Evolutionary conservation across 2,888 invertebrate species (phyloP).

Genomic region (Brenthis ino): DNA sequence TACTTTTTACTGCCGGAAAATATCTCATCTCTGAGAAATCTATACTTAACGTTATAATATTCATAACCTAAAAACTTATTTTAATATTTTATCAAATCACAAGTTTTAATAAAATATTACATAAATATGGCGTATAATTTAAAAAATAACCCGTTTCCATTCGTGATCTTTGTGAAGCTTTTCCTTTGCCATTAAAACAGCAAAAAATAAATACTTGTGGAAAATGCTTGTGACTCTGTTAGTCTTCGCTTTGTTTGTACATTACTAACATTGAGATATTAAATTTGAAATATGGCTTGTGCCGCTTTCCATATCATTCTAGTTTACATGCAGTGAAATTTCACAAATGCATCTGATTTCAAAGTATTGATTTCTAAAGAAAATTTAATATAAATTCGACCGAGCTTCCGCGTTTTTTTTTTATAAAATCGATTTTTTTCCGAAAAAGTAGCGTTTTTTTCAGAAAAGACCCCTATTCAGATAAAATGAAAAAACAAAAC

Average conservation of each 20-base stretch:
- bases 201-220: constrained; percentile 22
- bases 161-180: constrained; percentile 14
- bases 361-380: not conserved
- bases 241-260: not conserved
- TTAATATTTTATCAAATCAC: constrained; percentile 1
- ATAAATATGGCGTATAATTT: constrained; percentile 8
- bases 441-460: no score
- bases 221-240: constrained; percentile 1
- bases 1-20: no score
- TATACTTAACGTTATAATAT: no score
- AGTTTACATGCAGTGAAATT: no score
- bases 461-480: no score
- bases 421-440: no score
- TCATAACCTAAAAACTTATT: not conserved
- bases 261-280: constrained; percentile 10
- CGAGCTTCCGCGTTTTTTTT: no score
- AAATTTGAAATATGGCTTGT: constrained; percentile 2
- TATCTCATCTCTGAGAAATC: no score
- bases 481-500: no score
- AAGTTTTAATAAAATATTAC: constrained; percentile 8
- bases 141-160: constrained; percentile 1
- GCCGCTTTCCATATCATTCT: not conserved
- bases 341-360: no score
- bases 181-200: constrained; percentile 12
- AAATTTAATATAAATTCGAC: not conserved